A percentile compares a stretch with the other conserved stretches of the same genome.
Evolutionary conservation across 2,888 invertebrate genomes (phyloP).

Genomic region (Leucozona laternaria): DNA sequence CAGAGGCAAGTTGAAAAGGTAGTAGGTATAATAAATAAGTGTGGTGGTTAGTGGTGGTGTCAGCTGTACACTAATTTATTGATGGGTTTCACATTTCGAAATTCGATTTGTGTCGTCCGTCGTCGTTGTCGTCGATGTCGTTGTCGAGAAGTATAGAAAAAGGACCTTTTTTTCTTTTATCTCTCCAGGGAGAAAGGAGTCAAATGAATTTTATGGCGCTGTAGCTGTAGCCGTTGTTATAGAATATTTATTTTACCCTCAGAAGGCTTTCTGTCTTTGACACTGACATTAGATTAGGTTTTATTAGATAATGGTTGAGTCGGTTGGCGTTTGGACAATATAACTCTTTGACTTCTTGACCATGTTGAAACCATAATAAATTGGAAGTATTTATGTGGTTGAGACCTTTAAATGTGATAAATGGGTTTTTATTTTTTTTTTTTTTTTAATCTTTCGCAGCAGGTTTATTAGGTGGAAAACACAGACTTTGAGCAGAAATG

Average conservation of each 20-base stretch:
- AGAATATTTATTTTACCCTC: conserved; percentile 40
- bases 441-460: too few relatives aligned
- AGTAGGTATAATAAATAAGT: not conserved
- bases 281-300: conserved; percentile 42
- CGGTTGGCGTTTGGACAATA: not conserved
- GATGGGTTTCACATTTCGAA: conserved; percentile 52
- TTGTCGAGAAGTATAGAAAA: not conserved
- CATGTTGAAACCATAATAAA: conserved; percentile 11
- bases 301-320: conserved; percentile 40
- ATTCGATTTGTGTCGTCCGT: conserved; percentile 19
- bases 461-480: not conserved
- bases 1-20: conserved; percentile 9
- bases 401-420: not conserved
- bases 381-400: conserved; percentile 19
- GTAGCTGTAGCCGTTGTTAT: too few relatives aligned
- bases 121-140: not conserved
- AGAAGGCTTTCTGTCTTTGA: conserved; percentile 31
- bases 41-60: conserved; percentile 7
- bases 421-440: conserved; percentile 4
- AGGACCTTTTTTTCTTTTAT: not conserved
- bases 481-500: not conserved
- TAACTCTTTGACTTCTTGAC: conserved; percentile 22
- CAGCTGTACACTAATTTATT: conserved; percentile 55
- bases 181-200: conserved; percentile 2
- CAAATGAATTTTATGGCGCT: conserved; percentile 38